phyloP scores from a whole-genome alignment of 2,797 vertebrate genomes.

The Tapirus indicus region DNA sequence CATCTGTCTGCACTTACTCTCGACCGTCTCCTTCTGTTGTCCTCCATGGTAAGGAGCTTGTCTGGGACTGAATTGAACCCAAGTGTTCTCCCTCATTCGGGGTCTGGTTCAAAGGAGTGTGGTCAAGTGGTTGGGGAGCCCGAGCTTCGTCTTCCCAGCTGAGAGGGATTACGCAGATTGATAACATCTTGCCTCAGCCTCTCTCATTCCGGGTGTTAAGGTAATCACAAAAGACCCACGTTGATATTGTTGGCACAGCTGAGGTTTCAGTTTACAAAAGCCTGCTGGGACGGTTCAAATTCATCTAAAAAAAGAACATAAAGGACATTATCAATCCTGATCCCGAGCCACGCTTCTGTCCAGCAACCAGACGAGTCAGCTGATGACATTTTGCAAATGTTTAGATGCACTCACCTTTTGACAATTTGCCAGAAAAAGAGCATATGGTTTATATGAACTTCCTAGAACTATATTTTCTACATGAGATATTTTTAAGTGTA shows the following conservation, averaged over 20 bases:
- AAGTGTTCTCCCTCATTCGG: conserved; percentile 31
- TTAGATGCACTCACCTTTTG: conserved; percentile 59
- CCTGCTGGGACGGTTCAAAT: not conserved
- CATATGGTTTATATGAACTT: conserved; percentile 75
- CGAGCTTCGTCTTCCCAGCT: not conserved
- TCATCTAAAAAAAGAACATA: conserved; percentile 27
- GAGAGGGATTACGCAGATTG: not conserved
- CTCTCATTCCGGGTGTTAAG: not conserved
- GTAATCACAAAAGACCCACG: not conserved
- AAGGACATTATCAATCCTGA: not conserved
- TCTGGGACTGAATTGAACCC: conserved; percentile 48
- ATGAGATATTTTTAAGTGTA: conserved; percentile 77
- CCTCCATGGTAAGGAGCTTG: not conserved
- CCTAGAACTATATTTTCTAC: conserved; percentile 71
- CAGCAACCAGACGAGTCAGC: conserved; percentile 9
- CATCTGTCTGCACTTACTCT: not conserved
- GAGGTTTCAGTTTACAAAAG: conserved; percentile 58
- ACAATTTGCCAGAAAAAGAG: not conserved
- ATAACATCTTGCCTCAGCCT: not conserved
- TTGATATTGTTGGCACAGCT: not conserved
- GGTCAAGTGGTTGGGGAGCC: conserved; percentile 16
- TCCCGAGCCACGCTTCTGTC: not conserved
- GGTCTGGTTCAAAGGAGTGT: conserved; percentile 26
- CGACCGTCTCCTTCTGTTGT: not conserved
- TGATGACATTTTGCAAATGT: not conserved